Evolutionary conservation across 2,797 vertebrate species (phyloP), one percentile per base, ranked within the genome.

Genomic region (Calcarius lapponicus): DNA sequence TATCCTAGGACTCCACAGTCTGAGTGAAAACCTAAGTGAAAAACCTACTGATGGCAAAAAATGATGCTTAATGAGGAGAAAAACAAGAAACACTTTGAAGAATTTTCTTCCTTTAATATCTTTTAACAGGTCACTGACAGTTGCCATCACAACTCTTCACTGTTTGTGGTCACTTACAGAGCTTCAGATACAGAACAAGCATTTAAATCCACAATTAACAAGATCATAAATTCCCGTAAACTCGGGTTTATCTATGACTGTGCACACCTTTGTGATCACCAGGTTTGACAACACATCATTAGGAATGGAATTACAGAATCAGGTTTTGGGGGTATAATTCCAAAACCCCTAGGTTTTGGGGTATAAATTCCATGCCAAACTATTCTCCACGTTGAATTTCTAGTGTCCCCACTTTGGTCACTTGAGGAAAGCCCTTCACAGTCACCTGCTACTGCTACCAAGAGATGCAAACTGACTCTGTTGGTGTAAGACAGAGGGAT

Each of bases 201-300:
- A 25, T 72, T 78, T 53, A n/a, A 48, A 78, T 36, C 50, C 26
- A 34, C 21, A 61, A 17, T 5, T 26, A 22, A 34, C 17, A 71
- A 28, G 38, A 70, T 17, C 17, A 86, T 10, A 79, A 58, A 61
- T 38, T 70, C 32, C 62, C 25, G n/a, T 58, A 43, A 72, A 76
- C 29, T 48, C 45, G 42, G 19, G 24, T 67, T 89, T 66, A 18
- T 48, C 43, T 60, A 3, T 32, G 62, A 51, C 36, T 66, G 7
- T 0, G 2, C 21, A 61, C 31, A 56, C 12, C 21, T 64, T 34
- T 45, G 43, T 47, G 18, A 48, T 38, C n/a, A 57, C 42, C 0
- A 2, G 12, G 32, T 81, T 73, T 1, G 2, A 66, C 19, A 75
- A 25, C 0, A 0, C 17, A 50, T 12, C 17, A 29, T 36, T 36